Conservation (phyloP, 2,797 vertebrate genomes). For the Xenopus petersii region DNA sequence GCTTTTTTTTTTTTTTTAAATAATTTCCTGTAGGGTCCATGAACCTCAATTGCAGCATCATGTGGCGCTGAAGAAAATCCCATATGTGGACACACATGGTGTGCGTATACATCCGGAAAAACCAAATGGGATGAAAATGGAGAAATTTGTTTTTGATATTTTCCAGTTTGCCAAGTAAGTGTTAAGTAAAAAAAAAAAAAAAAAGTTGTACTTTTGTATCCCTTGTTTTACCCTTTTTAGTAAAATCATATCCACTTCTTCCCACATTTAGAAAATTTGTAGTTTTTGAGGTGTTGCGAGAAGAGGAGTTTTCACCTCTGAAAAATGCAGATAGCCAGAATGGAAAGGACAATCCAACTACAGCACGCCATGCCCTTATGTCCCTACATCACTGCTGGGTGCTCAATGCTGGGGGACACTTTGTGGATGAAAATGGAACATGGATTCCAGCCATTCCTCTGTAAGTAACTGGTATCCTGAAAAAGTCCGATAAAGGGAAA, state of each 20-base stretch:
- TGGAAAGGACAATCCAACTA: conserved; percentile 93
- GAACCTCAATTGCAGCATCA: conserved; percentile 92
- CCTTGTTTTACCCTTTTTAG: neutral
- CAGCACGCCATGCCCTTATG: conserved; percentile 85
- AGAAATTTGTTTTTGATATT: conserved; percentile 98
- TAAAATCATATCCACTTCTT: neutral
- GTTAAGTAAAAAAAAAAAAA: neutral
- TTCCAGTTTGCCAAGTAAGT: conserved; percentile 96
- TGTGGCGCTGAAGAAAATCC: conserved; percentile 95
- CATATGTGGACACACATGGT: conserved; percentile 77
- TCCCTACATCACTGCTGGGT: conserved; percentile 97
- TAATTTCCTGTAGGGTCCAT: conserved; percentile 66
- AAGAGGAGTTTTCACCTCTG: conserved; percentile 93
- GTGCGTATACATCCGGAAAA: conserved; percentile 83
- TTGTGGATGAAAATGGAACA: conserved; percentile 88
- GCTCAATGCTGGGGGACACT: conserved; percentile 90
- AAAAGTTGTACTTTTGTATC: neutral
- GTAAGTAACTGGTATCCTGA: conserved; percentile 61
- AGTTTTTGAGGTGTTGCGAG: conserved; percentile 89
- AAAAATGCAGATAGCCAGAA: conserved; percentile 96
- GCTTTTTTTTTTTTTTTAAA: neutral
- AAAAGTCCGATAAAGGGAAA: too few species aligned
- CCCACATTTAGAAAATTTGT: conserved; percentile 77
- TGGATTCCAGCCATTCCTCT: conserved; percentile 89
- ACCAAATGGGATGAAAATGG: conserved; percentile 98